A percentile compares a stretch with the other conserved stretches of the same genome.
These are phyloP conservation scores for Pristionchus fissidentatus DNA, from an alignment of 2,888 invertebrate species.

Conservation along the genomic window DNA sequence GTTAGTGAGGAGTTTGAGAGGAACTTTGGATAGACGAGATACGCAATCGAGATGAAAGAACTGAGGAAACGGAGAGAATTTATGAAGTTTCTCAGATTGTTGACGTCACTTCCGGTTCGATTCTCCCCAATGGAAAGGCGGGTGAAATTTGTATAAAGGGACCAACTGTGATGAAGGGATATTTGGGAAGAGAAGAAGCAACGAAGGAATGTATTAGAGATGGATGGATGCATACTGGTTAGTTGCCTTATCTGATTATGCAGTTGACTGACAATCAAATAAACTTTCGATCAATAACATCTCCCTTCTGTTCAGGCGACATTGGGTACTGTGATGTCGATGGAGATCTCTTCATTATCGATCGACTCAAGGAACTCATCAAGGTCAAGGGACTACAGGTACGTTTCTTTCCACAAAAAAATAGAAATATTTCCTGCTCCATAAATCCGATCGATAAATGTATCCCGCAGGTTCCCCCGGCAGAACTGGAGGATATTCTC, in stretches of 20 bases:
- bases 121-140: slow-evolving; percentile 47
- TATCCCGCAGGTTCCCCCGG: slow-evolving; percentile 55
- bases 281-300: background rate
- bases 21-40: too few species aligned
- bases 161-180: slow-evolving; percentile 85
- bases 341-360: slow-evolving; percentile 52
- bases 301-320: slow-evolving; percentile 47
- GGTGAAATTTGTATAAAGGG: slow-evolving; percentile 90
- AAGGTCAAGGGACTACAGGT: slow-evolving; percentile 46
- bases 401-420: too few species aligned
- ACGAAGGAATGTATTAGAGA: slow-evolving; percentile 58
- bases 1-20: slow-evolving; percentile 36
- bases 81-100: slow-evolving; percentile 1
- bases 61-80: background rate
- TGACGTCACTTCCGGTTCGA: background rate
- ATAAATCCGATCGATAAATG: slow-evolving; percentile 17
- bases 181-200: slow-evolving; percentile 81
- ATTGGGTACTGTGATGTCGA: slow-evolving; percentile 52
- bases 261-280: background rate
- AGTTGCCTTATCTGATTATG: background rate
- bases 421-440: background rate
- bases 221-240: slow-evolving; percentile 61
- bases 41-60: too few species aligned
- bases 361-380: slow-evolving; percentile 47
- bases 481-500: slow-evolving; percentile 58